Percentiles rank a stretch among this genome's conserved stretches.
These are phyloP conservation scores for Centroberyx gerrardi DNA, from an alignment of 2,797 vertebrate genomes.

Conservation along the genomic window DNA sequence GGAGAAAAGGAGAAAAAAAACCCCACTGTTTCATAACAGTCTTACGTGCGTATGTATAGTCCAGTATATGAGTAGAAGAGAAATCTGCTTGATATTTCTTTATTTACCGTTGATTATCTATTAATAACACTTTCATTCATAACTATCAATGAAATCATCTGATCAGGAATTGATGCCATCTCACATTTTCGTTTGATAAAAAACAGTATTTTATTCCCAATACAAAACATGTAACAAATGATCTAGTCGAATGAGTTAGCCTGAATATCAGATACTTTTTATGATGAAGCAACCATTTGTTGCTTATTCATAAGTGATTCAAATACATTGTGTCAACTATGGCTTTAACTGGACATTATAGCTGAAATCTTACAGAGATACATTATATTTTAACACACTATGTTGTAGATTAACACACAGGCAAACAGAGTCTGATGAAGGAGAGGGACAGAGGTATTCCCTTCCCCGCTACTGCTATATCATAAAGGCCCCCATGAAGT, in stretches of 20 bases:
- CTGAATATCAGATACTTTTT: conserved; percentile 81
- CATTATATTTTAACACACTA: conserved; percentile 7
- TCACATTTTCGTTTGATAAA: conserved; percentile 22
- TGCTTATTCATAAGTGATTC: conserved; percentile 38
- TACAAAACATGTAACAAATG: conserved; percentile 33
- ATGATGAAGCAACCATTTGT: conserved; percentile 47
- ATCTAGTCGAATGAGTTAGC: conserved; percentile 19
- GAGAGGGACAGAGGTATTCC: neutral
- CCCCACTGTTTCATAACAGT: conserved; percentile 14
- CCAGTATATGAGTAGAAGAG: neutral
- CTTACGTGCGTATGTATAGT: neutral
- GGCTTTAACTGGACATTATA: neutral
- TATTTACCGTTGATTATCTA: neutral
- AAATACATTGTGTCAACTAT: conserved; percentile 34
- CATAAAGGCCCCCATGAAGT: conserved; percentile 83
- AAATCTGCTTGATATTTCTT: neutral
- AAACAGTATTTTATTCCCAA: conserved; percentile 59
- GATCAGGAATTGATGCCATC: neutral
- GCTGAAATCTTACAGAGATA: neutral
- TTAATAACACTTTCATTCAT: neutral
- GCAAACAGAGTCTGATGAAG: conserved; percentile 15
- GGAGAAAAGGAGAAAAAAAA: neutral
- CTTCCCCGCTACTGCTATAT: conserved; percentile 43
- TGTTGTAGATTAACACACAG: conserved; percentile 26
- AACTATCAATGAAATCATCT: neutral